Percentiles rank a stretch among this genome's conserved stretches.
Evolutionary conservation across 2,797 vertebrate species (phyloP).

Genomic region (Hemibagrus guttatus): DNA sequence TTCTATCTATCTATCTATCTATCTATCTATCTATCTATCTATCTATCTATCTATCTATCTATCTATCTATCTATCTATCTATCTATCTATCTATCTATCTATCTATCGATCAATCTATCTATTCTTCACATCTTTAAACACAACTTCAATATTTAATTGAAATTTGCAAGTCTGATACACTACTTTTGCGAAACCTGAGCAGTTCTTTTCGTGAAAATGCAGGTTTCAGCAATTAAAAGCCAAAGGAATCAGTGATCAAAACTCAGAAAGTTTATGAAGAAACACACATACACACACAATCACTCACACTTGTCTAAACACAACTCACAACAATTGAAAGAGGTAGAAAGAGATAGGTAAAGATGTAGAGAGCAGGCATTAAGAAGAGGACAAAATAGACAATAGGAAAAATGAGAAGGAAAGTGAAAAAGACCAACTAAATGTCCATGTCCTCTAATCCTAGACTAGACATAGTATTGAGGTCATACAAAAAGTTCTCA

Average conservation of each 20-base stretch:
- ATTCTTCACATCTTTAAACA: background rate
- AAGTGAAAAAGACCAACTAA: background rate
- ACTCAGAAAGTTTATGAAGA: slow-evolving; percentile 15
- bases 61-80: no score
- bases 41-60: no score
- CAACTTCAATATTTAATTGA: background rate
- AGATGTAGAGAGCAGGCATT: background rate
- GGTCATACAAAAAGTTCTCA: background rate
- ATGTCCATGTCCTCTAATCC: background rate
- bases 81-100: no score
- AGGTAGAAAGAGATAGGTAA: background rate
- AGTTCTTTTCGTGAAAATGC: background rate
- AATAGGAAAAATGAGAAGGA: background rate
- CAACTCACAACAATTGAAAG: background rate
- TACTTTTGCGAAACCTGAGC: background rate
- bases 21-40: no score
- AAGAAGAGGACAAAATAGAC: background rate
- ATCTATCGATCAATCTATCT: no score
- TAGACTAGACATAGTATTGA: background rate
- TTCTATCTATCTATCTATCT: no score
- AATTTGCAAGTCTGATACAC: background rate
- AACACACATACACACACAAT: slow-evolving; percentile 6
- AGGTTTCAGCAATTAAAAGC: background rate
- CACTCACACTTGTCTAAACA: background rate
- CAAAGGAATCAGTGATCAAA: background rate